Evolutionary conservation across 2,888 invertebrate genomes (phyloP), one percentile per base, ranked within the genome.

Genomic region (Syrista parreyssii): DNA sequence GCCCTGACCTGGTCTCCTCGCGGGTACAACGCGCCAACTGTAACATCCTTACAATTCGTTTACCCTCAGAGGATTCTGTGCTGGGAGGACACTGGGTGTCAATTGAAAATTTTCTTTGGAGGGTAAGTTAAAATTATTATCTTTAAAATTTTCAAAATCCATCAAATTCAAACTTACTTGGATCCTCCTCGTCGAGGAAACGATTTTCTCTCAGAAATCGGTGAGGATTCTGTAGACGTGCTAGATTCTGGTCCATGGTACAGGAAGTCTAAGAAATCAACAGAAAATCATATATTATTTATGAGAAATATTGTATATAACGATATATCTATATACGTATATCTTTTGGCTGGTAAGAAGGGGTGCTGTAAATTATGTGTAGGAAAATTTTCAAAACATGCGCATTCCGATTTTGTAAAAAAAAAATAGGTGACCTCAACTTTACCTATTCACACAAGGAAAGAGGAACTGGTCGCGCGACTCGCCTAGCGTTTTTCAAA

Each of bases 201-300:
- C 89, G 91, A 91, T 91, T 91, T 91, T 91, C 92, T 91, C 90
- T 92, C 92, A 89, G 90, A 91, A 89, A 92, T 88, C 87, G 92
- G 92, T 88, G 92, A 92, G 89, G 92, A 91, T 90, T 92, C 92
- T 87, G 92, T 91, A 87, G 92, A 92, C 89, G 92, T 92, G 90
- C 92, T 92, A 88, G 92, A 92, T 90, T 92, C 91, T 90, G 91
- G 91, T 88, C 91, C 91, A 89, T 91, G 91, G 90, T 91, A 91
- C 89, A 91, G 87, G 90, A 91, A 91, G 91, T 91, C 92, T 92
- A 86, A 9, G 85, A 55, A 35, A 6, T 55, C 68, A 35, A 72
- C 68, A 40, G 30, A 55, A 73, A 75, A 55, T 31, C 2, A 74
- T 68, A 76, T 77, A 76, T 74, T 55, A 68, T 33, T 78, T 4